Conservation (phyloP, 30 jellyfish, hydroid and myxozoan genomes). For the Pelagia noctiluca region DNA sequence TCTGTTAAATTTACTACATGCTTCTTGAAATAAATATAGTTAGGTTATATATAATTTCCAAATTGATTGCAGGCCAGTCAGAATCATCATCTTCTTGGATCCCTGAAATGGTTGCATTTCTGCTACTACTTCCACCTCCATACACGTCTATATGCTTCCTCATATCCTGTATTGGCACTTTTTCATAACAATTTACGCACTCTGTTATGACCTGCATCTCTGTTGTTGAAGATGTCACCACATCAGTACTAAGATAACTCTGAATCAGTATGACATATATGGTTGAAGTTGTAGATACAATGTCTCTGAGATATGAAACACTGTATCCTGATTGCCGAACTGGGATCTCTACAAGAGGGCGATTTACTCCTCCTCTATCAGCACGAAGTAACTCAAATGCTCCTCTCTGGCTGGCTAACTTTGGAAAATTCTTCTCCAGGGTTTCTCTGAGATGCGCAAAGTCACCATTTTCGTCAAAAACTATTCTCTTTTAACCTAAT, state of each 20-base stretch:
- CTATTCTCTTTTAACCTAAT: background rate
- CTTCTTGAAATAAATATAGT: no score
- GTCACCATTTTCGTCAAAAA: no score
- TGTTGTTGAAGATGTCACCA: background rate
- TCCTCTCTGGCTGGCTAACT: background rate
- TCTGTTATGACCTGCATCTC: background rate
- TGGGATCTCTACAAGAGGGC: background rate
- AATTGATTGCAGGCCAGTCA: no score
- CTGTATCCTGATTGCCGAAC: background rate
- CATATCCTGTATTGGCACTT: background rate
- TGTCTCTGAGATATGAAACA: background rate
- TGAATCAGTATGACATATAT: background rate
- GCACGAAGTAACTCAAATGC: background rate
- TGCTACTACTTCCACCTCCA: background rate
- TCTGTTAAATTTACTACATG: no score
- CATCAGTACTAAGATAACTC: no score
- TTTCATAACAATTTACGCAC: background rate
- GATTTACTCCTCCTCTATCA: background rate
- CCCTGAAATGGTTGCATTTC: no score
- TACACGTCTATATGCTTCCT: background rate
- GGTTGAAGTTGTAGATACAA: background rate
- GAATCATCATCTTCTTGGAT: no score
- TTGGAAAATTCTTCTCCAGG: background rate
- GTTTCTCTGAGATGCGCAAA: background rate
- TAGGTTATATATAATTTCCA: no score